Conservation (phyloP, 2,888 invertebrate species). For the Nemotelus pantherinus region DNA sequence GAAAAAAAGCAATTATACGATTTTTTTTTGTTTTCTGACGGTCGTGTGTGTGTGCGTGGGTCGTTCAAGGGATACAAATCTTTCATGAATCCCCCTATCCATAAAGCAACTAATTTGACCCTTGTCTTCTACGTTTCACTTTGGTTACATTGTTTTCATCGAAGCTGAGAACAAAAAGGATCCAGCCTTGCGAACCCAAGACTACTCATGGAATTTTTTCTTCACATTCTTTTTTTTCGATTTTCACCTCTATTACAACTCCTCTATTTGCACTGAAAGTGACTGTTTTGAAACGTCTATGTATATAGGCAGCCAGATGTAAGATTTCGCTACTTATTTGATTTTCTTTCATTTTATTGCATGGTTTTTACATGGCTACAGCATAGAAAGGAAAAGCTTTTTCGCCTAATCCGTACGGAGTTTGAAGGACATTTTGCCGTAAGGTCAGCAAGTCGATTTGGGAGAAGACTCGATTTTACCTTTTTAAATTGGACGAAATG, state of each 20-base stretch:
- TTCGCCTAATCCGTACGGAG: background rate
- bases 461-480: background rate
- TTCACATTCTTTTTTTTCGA: background rate
- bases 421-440: constrained; percentile 14
- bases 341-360: background rate
- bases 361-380: background rate
- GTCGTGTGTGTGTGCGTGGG: too few species aligned
- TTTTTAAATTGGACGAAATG: background rate
- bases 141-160: constrained; percentile 32
- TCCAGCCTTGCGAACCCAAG: background rate
- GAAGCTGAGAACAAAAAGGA: constrained; percentile 3
- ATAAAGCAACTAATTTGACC: constrained; percentile 37
- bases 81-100: constrained; percentile 23
- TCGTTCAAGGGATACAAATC: constrained; percentile 11
- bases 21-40: too few species aligned
- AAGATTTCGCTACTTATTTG: background rate
- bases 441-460: background rate
- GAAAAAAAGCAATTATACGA: too few species aligned
- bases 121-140: constrained; percentile 32
- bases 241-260: background rate
- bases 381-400: background rate
- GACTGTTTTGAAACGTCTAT: background rate
- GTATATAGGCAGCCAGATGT: background rate
- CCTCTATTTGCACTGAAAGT: background rate
- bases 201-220: background rate